Base-by-base conservation (phyloP, 1,140 invertebrate genomes). In the Manduca sexta region DNA sequence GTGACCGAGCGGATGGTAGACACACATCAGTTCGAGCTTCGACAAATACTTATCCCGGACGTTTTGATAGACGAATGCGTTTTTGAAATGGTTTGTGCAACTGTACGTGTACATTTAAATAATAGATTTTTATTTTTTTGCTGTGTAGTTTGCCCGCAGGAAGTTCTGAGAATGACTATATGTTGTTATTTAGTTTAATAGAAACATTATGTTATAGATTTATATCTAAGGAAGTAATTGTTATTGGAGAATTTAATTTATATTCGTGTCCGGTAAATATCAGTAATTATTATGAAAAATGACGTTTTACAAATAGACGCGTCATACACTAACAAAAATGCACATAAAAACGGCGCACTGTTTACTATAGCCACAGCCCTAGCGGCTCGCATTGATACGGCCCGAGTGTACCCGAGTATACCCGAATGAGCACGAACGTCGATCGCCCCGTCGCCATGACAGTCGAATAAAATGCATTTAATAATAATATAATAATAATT, bases 221-320 rank as follows among this genome's bases (percentile, higher is more conserved):
- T n/a, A n/a, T n/a, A n/a, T n/a, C n/a, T 13, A 16, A 11, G 8
- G 34, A 46, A 10, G 2, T 46, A 38, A 7, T 38, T 0, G 44
- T 38, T 2, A 10, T 37, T 2, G 34, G 44, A 1, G 33, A 35
- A 12, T 37, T 45, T 18, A 45, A 44, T 18, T 12, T 34, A 10
- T 44, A 15, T 18, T 44, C 42, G 1, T 33, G 42, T 33, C 7
- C 30, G 2, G 54, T 67, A 63, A 13, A 60, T 60, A 1, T 16
- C 12, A 0, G 45, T 56, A 34, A 51, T 66, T 21, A 62, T 66
- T n/a, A n/a, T n/a, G n/a, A n/a, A n/a, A 8, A 26, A 26, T 26
- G 21, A 5, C 8, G 4, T 26, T 3, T 26, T 26, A 5, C 21
- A 26, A 1, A 26, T 26, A 5, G 21, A 5, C 4, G 8, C 8